Evolutionary conservation across 2,113 vertebrate species (phyloP), one percentile per base, ranked within the genome.

Genomic region (Apistogramma diplotaenia): DNA sequence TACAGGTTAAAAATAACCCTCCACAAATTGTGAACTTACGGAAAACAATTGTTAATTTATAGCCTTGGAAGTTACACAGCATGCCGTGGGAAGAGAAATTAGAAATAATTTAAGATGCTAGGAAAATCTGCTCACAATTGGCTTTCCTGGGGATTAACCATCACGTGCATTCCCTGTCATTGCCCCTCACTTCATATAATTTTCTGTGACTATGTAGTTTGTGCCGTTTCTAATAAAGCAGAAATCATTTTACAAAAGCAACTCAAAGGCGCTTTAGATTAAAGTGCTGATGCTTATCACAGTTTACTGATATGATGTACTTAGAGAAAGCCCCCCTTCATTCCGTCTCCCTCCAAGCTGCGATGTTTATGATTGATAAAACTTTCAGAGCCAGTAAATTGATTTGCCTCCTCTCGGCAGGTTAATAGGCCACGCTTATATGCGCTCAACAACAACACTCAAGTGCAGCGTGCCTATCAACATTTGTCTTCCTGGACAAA

Each of bases 301-400:
- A 33, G 61, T 85, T 88, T 76, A 55, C 81, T 78, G 79, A 70
- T 51, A 70, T 78, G 80, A 82, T 84, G 70, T 74, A 85, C 89
- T 88, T 81, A 59, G 80, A 89, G 74, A 79, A 78, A 82, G 54
- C 59, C 57, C 33, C 74, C 62, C 57, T 73, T 80, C 67, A 83
- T 85, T 86, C 74, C 37, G 31, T 76, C 62, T 83, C 75, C 82
- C 86, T 85, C 78, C 43, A 12, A 87, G 83, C 78, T 53, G 25
- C 2, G 73, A 89, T 87, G 80, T 74, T 74, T 76, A 74, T 86
- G 83, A 91, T 84, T 88, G 87, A 90, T 86, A 89, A 87, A 82
- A 83, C 81, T 67, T 86, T 86, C 84, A 86, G 78, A 90, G 67
- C 65, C n/a, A 76, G 74, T 62, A 84, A 90, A 93, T 88, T 89